phyloP scores from a whole-genome alignment of 1,140 invertebrate species.

The Drosophila pseudoobscura region DNA sequence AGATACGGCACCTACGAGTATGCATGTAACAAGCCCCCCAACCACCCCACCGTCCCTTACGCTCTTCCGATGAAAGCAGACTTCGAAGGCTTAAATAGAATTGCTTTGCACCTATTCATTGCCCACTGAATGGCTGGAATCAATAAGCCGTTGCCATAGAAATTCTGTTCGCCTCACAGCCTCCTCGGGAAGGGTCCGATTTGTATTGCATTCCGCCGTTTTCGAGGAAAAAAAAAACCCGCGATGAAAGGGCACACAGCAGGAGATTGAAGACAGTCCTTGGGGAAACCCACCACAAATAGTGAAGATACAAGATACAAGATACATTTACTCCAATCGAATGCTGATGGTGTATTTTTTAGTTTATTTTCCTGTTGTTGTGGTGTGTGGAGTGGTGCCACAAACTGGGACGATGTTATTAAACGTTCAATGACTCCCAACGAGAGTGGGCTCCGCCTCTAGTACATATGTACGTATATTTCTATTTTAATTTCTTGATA shows the following conservation, averaged over 20 bases:
- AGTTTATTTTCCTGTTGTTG: constrained; percentile 34
- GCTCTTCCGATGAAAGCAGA: not conserved
- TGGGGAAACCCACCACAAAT: no score
- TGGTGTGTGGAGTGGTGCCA: not conserved
- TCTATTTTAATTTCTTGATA: constrained; percentile 35
- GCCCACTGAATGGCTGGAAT: no score
- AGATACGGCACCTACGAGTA: no score
- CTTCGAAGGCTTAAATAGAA: no score
- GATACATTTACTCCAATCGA: not conserved
- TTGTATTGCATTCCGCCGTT: no score
- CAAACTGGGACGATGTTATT: constrained; percentile 64
- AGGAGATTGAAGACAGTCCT: no score
- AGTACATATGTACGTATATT: not conserved
- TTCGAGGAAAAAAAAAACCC: no score
- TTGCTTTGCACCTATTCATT: constrained; percentile 6
- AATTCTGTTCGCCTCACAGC: no score
- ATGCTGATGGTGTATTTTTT: constrained; percentile 20
- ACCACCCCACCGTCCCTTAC: not conserved
- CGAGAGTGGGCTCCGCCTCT: constrained; percentile 19
- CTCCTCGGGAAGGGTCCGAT: no score
- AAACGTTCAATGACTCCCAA: constrained; percentile 61
- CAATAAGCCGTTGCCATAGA: constrained; percentile 21
- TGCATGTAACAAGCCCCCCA: no score
- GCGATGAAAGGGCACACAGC: no score
- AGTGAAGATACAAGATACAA: no score